Conservation (phyloP, 2,113 vertebrate genomes). For the Mixornis gularis region DNA sequence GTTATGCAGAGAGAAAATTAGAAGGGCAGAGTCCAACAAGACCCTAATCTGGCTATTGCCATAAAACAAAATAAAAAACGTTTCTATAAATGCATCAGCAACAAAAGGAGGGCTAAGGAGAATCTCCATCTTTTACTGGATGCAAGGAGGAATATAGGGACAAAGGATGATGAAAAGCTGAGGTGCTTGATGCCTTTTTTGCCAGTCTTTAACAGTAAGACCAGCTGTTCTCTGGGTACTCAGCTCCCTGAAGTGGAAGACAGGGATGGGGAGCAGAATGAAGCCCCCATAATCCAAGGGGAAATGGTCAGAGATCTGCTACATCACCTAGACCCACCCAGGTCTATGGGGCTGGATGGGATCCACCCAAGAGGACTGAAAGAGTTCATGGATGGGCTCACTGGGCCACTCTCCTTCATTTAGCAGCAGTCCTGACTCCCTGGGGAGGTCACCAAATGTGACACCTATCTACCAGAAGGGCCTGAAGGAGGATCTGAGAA, state of each 20-base stretch:
- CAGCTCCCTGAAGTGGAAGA: not conserved
- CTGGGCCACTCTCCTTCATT: not conserved
- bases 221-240: not conserved
- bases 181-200: not conserved
- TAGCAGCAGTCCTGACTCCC: not conserved
- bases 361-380: not conserved
- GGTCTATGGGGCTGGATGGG: not conserved
- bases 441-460: not conserved
- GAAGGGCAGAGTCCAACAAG: not conserved
- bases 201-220: not conserved
- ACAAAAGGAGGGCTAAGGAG: not conserved
- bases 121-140: not conserved
- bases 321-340: not conserved
- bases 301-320: not conserved
- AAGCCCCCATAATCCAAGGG: not conserved
- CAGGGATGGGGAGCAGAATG: not conserved
- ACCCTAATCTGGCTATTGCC: not conserved
- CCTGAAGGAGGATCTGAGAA: not conserved
- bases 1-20: not conserved
- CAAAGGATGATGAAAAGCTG: not conserved
- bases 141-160: not conserved
- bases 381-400: not conserved
- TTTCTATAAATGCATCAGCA: not conserved
- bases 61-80: not conserved
- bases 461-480: not conserved